These are phyloP conservation scores for Aramus guarauna DNA, from an alignment of 2,113 vertebrate species.

Conservation along the genomic window DNA sequence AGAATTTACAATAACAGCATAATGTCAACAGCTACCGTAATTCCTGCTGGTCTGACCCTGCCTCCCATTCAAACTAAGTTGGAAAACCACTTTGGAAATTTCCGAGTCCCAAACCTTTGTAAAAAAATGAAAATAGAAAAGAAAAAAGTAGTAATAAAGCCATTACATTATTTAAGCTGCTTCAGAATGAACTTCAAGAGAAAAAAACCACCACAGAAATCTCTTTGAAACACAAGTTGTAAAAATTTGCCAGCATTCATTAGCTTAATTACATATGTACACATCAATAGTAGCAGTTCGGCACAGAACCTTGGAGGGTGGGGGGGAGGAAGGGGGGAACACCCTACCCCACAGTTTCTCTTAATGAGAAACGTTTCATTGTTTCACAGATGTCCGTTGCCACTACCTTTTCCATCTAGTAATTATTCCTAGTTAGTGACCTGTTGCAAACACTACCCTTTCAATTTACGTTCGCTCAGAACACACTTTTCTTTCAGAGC, in stretches of 20 bases:
- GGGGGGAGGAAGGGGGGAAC: too few species aligned
- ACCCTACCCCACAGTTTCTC: background rate
- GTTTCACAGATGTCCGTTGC: background rate
- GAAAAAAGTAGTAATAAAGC: background rate
- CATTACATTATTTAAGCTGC: background rate
- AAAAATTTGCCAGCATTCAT: background rate
- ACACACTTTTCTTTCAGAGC: background rate
- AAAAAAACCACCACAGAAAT: background rate
- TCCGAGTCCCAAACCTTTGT: background rate
- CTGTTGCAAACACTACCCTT: rapidly evolving
- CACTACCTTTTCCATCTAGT: background rate
- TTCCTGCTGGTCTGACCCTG: background rate
- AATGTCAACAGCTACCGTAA: background rate
- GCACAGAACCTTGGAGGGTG: background rate
- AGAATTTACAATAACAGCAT: background rate
- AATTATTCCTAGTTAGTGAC: background rate
- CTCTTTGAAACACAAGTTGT: background rate
- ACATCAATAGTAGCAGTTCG: background rate
- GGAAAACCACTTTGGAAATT: background rate
- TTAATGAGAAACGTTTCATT: background rate
- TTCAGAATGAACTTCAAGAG: background rate
- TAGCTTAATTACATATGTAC: background rate
- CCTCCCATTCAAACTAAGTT: background rate
- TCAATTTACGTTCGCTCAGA: background rate
- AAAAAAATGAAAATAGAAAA: background rate